phyloP scores from a whole-genome alignment of 1,140 invertebrate species.

The Eubasilissa regina region DNA sequence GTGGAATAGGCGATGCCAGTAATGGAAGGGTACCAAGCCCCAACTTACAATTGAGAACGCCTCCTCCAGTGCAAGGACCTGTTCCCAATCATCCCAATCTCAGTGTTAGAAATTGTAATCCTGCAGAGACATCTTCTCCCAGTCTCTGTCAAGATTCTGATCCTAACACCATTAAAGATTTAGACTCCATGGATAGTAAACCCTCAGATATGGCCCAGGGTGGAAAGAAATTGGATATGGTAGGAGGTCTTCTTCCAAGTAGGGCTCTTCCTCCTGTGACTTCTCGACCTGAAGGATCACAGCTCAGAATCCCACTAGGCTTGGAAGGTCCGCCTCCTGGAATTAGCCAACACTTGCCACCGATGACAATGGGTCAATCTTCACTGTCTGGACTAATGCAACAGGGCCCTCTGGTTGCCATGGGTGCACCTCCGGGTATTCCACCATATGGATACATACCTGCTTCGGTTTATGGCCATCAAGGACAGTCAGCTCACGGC shows the following conservation, averaged over 20 bases:
- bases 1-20: conserved; percentile 63
- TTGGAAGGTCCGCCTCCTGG: conserved; percentile 70
- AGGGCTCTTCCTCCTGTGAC: conserved; percentile 63
- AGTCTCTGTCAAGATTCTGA: conserved; percentile 44
- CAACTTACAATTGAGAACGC: conserved; percentile 32
- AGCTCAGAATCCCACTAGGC: conserved; percentile 65
- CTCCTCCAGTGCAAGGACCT: conserved; percentile 41
- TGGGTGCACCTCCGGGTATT: conserved; percentile 71
- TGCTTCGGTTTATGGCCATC: conserved; percentile 68
- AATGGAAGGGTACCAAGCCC: conserved; percentile 36
- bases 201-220: conserved; percentile 3
- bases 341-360: conserved; percentile 63
- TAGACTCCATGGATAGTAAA: conserved; percentile 37
- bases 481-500: conserved; percentile 63
- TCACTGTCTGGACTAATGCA: conserved; percentile 72
- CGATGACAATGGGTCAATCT: conserved; percentile 71
- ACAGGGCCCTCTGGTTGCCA: conserved; percentile 73
- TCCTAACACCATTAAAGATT: conserved; percentile 45
- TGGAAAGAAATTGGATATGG: conserved; percentile 37
- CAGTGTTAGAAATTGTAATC: conserved; percentile 37
- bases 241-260: conserved; percentile 49
- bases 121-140: conserved; percentile 42
- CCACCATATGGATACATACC: conserved; percentile 74
- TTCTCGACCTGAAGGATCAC: conserved; percentile 66
- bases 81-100: conserved; percentile 31